Evolutionary conservation across 92 coral and sea anemone genomes (phyloP).

Genomic region (Umimayanthus chanpuru): DNA sequence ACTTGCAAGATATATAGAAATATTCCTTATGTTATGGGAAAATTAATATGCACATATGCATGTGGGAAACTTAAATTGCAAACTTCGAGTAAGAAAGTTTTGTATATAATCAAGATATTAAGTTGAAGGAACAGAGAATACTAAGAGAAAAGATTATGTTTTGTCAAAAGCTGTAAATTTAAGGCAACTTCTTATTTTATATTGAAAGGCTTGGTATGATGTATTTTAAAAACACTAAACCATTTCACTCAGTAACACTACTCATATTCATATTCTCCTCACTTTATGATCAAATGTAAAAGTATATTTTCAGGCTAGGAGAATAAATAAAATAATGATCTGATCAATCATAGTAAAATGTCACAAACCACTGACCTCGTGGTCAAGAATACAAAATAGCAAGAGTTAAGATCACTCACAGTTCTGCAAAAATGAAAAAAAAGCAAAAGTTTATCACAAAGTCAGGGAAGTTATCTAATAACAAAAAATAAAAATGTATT

Average conservation of each 20-base stretch:
- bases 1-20: neutral
- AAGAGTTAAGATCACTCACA: neutral
- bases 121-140: constrained; percentile 41
- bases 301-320: constrained; percentile 22
- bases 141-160: constrained; percentile 39
- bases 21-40: constrained; percentile 24
- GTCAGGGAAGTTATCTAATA: neutral
- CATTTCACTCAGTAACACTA: constrained; percentile 1
- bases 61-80: constrained; percentile 23
- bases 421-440: neutral
- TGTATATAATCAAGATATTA: constrained; percentile 44
- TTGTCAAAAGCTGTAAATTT: constrained; percentile 41
- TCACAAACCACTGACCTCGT: constrained; percentile 12
- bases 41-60: constrained; percentile 37
- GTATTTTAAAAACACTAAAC: constrained; percentile 1
- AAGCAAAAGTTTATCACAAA: constrained; percentile 5
- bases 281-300: neutral
- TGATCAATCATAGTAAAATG: neutral
- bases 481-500: constrained; percentile 9
- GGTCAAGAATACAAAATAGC: neutral
- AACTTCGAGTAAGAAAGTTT: constrained; percentile 23
- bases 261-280: neutral
- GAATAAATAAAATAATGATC: neutral
- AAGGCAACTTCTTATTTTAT: constrained; percentile 41
- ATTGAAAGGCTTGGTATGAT: constrained; percentile 30